These are phyloP conservation scores for Auanema freiburgensis DNA, from an alignment of 2,888 invertebrate species.

Conservation along the genomic window DNA sequence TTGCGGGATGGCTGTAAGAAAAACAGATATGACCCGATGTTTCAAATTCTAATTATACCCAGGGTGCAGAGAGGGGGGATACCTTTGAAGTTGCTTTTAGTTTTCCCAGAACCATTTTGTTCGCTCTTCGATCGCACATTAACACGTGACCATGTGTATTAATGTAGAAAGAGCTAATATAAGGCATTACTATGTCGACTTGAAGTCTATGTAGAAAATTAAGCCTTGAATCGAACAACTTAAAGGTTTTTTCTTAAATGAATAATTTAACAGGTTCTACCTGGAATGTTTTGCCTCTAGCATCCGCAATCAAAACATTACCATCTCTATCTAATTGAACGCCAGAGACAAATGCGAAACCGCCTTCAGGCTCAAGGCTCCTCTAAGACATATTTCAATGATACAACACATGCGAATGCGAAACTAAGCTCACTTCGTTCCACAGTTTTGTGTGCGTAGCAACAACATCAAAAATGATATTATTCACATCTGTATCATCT, in stretches of 20 bases:
- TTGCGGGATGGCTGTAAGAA: background rate
- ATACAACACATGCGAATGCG: background rate
- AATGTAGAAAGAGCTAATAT: slow-evolving; percentile 26
- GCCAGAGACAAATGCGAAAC: slow-evolving; percentile 31
- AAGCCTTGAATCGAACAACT: slow-evolving; percentile 21
- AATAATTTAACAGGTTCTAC: background rate
- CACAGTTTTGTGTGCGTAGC: background rate
- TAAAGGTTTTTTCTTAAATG: background rate
- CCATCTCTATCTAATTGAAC: slow-evolving; percentile 31
- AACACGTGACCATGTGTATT: slow-evolving; percentile 27
- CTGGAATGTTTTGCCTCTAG: slow-evolving; percentile 10
- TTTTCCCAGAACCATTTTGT: background rate
- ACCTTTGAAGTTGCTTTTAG: background rate
- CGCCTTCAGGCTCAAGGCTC: slow-evolving; percentile 14
- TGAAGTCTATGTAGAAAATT: slow-evolving; percentile 21
- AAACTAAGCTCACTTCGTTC: background rate
- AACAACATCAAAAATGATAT: background rate
- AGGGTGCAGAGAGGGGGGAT: background rate
- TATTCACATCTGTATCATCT: slow-evolving; percentile 1
- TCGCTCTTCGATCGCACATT: slow-evolving; percentile 12
- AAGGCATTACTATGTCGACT: slow-evolving; percentile 28
- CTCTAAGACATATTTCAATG: slow-evolving; percentile 1
- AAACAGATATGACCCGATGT: background rate
- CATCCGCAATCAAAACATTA: slow-evolving; percentile 33
- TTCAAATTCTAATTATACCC: background rate